phyloP scores from a whole-genome alignment of 1,140 invertebrate species.

The Batillaria attramentaria region DNA sequence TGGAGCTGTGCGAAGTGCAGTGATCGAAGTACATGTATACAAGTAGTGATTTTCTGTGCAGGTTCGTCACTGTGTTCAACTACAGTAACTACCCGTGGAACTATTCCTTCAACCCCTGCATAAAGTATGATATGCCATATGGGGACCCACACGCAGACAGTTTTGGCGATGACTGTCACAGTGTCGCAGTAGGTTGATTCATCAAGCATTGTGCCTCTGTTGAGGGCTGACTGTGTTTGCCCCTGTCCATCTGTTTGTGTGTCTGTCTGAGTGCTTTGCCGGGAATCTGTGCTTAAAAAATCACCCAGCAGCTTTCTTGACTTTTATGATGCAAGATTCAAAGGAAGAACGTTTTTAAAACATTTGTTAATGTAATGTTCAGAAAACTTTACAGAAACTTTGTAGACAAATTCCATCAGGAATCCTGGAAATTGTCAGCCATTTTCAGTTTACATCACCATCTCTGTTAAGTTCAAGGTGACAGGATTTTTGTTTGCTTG shows the following conservation, averaged over 20 bases:
- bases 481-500: too few species aligned
- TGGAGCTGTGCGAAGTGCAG: background rate
- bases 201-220: background rate
- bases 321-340: background rate
- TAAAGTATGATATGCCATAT: slow-evolving; percentile 43
- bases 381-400: too few species aligned
- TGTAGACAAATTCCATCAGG: too few species aligned
- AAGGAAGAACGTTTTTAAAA: background rate
- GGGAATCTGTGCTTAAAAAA: background rate
- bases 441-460: too few species aligned
- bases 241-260: background rate
- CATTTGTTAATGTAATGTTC: background rate
- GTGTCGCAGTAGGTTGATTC: slow-evolving; percentile 48
- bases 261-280: background rate
- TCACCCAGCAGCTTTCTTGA: background rate
- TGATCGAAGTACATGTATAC: background rate
- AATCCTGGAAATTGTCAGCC: too few species aligned
- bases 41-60: slow-evolving; percentile 5
- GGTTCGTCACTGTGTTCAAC: slow-evolving; percentile 27
- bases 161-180: slow-evolving; percentile 51
- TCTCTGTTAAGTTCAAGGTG: too few species aligned
- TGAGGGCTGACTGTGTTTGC: background rate
- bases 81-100: slow-evolving; percentile 38
- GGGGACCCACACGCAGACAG: slow-evolving; percentile 41
- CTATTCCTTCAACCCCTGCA: slow-evolving; percentile 53